Evolutionary conservation across 1,140 invertebrate species (phyloP), one percentile per base, ranked within the genome.

Genomic region (Sinella curviseta): DNA sequence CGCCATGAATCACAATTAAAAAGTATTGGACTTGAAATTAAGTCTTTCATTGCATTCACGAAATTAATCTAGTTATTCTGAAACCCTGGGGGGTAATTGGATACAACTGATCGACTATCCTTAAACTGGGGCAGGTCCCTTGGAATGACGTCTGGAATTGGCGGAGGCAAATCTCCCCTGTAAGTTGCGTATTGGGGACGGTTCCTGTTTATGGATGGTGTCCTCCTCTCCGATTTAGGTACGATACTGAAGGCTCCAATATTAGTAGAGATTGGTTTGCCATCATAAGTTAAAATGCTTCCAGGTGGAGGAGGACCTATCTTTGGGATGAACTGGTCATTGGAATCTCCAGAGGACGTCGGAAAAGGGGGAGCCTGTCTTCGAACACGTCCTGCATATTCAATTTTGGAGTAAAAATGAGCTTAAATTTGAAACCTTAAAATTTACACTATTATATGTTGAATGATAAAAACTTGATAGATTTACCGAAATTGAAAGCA

Each of bases 141-240:
- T 17, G 77, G 77, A 55, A 78, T 39, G 39, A n/a, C 26, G n/a
- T 78, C 77, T 31, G 77, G 77, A 33, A 78, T 73, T 30, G 67
- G 36, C 20, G 77, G 77, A 31, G 77, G 77, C 26, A 78, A 78
- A 57, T 74, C 77, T 78, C 77, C 77, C 39, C 67, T 31, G 39
- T 74, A 78, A 24, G 36, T 39, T 33, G 36, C 77, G 54, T 39
- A 78, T 31, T 78, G 77, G 16, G 77, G 77, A 33, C 67, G 24
- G n/a, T 78, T 65, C 2, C 3, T 8, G n/a, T 48, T 65, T 33
- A 78, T 78, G 33, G 77, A 78, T 54, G 77, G 77, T 24, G 77
- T 78, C 26, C 70, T 20, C 16, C 77, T n/a, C 14, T 74, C 67
- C 12, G 24, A 34, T 24, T 54, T 57, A 0, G 77, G 77, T 8